These are phyloP conservation scores for Callosobruchus maculatus DNA, from an alignment of 2,888 invertebrate species.

Conservation along the genomic window DNA sequence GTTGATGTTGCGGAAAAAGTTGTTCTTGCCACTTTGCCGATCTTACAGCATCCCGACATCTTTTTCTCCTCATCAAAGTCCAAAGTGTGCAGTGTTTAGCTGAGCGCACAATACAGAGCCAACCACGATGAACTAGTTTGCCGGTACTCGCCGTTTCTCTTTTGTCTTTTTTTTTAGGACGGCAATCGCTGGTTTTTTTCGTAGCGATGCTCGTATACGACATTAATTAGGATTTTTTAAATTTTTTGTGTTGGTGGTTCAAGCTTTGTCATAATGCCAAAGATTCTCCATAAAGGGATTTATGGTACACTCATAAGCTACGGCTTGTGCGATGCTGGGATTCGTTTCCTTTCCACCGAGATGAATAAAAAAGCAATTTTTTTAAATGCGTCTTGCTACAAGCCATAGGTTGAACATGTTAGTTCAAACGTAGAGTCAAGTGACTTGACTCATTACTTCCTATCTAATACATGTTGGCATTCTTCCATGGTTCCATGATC, in stretches of 20 bases:
- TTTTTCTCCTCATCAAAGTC: constrained; percentile 5
- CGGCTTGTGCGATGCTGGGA: too few species aligned
- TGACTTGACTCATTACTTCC: too few species aligned
- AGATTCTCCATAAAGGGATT: not conserved
- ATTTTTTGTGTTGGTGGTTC: not conserved
- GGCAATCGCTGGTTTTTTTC: not conserved
- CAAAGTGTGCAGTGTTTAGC: not conserved
- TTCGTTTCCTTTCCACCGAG: too few species aligned
- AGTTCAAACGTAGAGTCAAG: too few species aligned
- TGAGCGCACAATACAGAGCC: not conserved
- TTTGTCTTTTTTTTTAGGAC: not conserved
- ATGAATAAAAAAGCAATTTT: too few species aligned
- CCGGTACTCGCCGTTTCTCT: not conserved
- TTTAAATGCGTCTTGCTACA: too few species aligned
- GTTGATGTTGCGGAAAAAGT: constrained; percentile 14
- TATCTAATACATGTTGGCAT: too few species aligned
- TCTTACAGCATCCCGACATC: constrained; percentile 10
- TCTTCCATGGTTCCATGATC: too few species aligned
- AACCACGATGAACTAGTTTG: not conserved
- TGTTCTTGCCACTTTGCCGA: constrained; percentile 10
- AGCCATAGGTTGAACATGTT: too few species aligned
- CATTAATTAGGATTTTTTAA: not conserved
- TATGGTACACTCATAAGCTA: too few species aligned
- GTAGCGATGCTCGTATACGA: not conserved
- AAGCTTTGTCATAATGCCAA: not conserved